A percentile compares a stretch with the other conserved stretches of the same genome.
Conservation (phyloP, 2,888 invertebrate genomes). For the Tenthredo mesomela region DNA sequence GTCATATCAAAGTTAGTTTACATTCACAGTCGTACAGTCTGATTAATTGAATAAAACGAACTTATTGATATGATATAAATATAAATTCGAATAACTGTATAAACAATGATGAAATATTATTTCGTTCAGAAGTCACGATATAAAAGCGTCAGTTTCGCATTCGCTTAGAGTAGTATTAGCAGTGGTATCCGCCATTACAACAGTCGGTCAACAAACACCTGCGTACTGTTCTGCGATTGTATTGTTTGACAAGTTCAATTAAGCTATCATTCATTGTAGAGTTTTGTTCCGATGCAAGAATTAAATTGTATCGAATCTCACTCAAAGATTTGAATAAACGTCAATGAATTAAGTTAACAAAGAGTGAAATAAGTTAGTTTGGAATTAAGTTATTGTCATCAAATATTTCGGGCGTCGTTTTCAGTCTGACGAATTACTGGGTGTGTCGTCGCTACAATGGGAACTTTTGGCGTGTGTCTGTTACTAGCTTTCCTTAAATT, state of each 20-base stretch:
- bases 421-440: conserved; percentile 57
- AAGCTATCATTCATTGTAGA: neutral
- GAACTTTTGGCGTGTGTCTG: conserved; percentile 62
- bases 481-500: conserved; percentile 63
- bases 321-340: neutral
- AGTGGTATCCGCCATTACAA: conserved; percentile 58
- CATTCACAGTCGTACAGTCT: neutral
- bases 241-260: conserved; percentile 45
- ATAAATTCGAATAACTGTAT: neutral
- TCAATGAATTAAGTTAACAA: neutral
- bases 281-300: conserved; percentile 14
- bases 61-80: neutral
- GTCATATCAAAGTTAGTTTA: neutral
- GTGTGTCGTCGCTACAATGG: conserved; percentile 70
- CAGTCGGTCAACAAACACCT: conserved; percentile 61
- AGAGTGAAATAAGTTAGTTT: neutral
- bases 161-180: conserved; percentile 61
- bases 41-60: neutral
- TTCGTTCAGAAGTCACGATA: neutral
- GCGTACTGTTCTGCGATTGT: conserved; percentile 34
- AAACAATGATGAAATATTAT: neutral
- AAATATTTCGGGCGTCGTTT: conserved; percentile 48
- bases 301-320: conserved; percentile 27
- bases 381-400: conserved; percentile 23
- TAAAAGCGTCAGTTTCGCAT: neutral